Evolutionary conservation across 2,888 invertebrate genomes (phyloP), one percentile per base, ranked within the genome.

Genomic region (Pammene aurita): DNA sequence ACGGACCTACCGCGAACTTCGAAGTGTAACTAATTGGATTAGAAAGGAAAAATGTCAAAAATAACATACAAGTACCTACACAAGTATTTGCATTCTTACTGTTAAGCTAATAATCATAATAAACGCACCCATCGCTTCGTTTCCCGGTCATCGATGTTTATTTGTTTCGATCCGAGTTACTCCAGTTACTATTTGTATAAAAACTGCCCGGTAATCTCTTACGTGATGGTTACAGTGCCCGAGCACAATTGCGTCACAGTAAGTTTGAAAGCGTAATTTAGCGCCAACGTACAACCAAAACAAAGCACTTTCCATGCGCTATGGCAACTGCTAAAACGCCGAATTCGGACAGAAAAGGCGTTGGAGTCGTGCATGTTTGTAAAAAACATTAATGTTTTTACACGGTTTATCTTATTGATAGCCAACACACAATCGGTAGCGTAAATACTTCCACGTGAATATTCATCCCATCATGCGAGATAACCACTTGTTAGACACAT

Each of bases 201-300:
- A 63, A 68, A 57, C 34, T 41, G 4, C 18, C 38, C 67, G 70
- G 73, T 71, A 67, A 67, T 48, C 55, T 54, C 68, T 78, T 77
- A 75, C 75, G 75, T 71, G 63, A 73, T 71, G 71, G 77, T 78
- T 75, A 79, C 76, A 75, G 70, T 79, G 74, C 77, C 77, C 77
- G 77, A 77, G 75, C 73, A 78, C 76, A 79, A 82, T 90, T 90
- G 84, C 90, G 83, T 90, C 88, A 91, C 80, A 78, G 72, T 76
- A 79, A 76, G 78, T 80, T 85, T 79, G 88, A 90, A 90, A 90
- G 89, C 82, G 86, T 85, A 85, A 88, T 88, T 69, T 81, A 81
- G 75, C 78, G 72, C 76, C 71, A 71, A 79, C 84, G 81, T 34
- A 54, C 13, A 44, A 86, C 80, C 80, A 81, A 81, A 80, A 86